Evolutionary conservation across 1,140 invertebrate genomes (phyloP).

Genomic region (Cardiocondyla obscurior): DNA sequence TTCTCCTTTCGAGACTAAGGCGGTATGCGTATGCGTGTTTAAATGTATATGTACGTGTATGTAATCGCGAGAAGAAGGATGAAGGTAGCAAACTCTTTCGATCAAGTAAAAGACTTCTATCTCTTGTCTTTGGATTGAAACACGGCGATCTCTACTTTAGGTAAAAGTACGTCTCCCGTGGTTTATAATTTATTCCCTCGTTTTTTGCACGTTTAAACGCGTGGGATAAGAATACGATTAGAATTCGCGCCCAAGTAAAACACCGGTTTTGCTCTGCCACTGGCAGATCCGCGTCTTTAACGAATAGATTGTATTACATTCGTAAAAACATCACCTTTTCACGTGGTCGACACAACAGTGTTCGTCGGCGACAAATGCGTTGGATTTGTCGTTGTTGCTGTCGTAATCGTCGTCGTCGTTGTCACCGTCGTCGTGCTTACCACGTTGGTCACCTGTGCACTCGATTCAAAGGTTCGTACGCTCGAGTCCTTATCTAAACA

Average conservation of each 20-base stretch:
- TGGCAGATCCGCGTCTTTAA: not conserved
- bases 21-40: slow-evolving; percentile 24
- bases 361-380: slow-evolving; percentile 46
- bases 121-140: slow-evolving; percentile 62
- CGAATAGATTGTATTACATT: slow-evolving; percentile 64
- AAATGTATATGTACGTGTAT: slow-evolving; percentile 18
- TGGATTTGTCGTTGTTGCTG: slow-evolving; percentile 12
- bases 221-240: slow-evolving; percentile 21
- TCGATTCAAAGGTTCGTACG: slow-evolving; percentile 31
- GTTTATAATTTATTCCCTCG: not conserved
- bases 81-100: slow-evolving; percentile 51
- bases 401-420: not conserved
- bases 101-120: slow-evolving; percentile 48
- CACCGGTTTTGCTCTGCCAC: not conserved
- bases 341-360: slow-evolving; percentile 58
- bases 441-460: not conserved
- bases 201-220: not conserved
- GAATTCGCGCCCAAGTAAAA: slow-evolving; percentile 17
- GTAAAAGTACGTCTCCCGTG: slow-evolving; percentile 35
- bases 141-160: slow-evolving; percentile 51
- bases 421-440: not conserved
- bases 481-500: slow-evolving; percentile 47
- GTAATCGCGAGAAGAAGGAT: slow-evolving; percentile 45
- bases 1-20: slow-evolving; percentile 52
- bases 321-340: slow-evolving; percentile 60